Evolutionary conservation across 2,888 invertebrate genomes (phyloP), one percentile per base, ranked within the genome.

Genomic region (Strigamia maritima): DNA sequence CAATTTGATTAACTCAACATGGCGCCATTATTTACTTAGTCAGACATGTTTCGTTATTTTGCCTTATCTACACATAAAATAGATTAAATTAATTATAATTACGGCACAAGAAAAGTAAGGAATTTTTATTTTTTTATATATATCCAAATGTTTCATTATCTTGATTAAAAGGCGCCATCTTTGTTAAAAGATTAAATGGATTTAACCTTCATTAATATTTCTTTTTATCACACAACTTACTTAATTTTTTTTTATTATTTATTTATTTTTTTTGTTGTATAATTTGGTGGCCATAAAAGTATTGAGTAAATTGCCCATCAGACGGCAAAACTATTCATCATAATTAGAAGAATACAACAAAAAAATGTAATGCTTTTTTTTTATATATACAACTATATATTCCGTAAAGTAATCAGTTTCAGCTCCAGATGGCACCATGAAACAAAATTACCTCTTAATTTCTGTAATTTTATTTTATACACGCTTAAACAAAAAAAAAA

Each of bases 21-120:
- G 10, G 31, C 75, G 75, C 75, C 19, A 12, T 31, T 38, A 75
- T 31, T 35, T 19, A 70, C 24, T 24, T 24, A n/a, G 28, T 22
- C 31, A 28, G 75, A 16, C 60, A 60, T 60, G 19, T 60, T 60
- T 60, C 19, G 22, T 19, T 10, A 60, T 60, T 60, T 60, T 24
- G 19, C 10, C 19, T 60, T 60, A 19, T 60, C 8, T 60, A 60
- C 10, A 12, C 10, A 60, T 10, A 60, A 60, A 60, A 60, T 24
- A 60, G 60, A 60, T 60, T 60, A 60, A 44, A 60, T 60, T 60
- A 60, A 60, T 24, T 60, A 60, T 60, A 12, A 60, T 60, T 60
- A 19, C 44, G 14, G 0, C 1, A 44, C n/a, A 44, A 44, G 44
- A 44, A 60, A 60, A 16, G 60, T 44, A 60, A 8, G 22, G 19